Evolutionary conservation across 2,888 invertebrate genomes (phyloP).

Genomic region (Empis livida): DNA sequence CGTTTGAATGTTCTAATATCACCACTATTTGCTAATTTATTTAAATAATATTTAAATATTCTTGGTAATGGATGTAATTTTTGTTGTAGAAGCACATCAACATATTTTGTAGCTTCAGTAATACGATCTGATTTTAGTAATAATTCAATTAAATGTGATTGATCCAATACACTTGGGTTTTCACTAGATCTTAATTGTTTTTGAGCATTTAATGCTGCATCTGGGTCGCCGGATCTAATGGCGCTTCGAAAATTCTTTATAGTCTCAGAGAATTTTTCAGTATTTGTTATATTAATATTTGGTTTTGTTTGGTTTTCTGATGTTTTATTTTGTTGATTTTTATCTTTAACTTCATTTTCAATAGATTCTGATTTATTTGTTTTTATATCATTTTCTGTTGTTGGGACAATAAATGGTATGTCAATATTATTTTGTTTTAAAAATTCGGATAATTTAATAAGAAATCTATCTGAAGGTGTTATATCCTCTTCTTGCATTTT

Average conservation of each 20-base stretch:
- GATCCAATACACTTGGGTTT: slow-evolving; percentile 32
- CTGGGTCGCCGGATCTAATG: slow-evolving; percentile 35
- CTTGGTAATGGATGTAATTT: slow-evolving; percentile 41
- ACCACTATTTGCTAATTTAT: slow-evolving; percentile 42
- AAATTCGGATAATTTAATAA: slow-evolving; percentile 49
- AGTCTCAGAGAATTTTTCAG: neutral
- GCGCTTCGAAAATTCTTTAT: slow-evolving; percentile 30
- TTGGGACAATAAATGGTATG: slow-evolving; percentile 61
- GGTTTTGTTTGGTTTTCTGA: neutral
- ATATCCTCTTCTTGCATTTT: slow-evolving; percentile 73
- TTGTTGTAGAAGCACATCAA: slow-evolving; percentile 41
- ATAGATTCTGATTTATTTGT: slow-evolving; percentile 10
- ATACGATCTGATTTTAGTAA: slow-evolving; percentile 38
- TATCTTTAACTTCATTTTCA: slow-evolving; percentile 10
- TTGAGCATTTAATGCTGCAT: slow-evolving; percentile 36
- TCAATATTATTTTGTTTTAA: slow-evolving; percentile 46
- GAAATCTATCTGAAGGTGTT: slow-evolving; percentile 54
- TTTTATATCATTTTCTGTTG: slow-evolving; percentile 7
- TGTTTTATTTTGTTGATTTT: slow-evolving; percentile 9
- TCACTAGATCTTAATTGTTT: slow-evolving; percentile 24
- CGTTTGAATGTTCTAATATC: slow-evolving; percentile 38
- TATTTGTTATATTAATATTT: slow-evolving; percentile 1
- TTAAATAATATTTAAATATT: slow-evolving; percentile 50
- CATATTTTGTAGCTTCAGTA: slow-evolving; percentile 43
- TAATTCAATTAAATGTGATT: slow-evolving; percentile 39